Conservation (phyloP, 2,113 vertebrate genomes). For the Ceyx cyanopectus region DNA sequence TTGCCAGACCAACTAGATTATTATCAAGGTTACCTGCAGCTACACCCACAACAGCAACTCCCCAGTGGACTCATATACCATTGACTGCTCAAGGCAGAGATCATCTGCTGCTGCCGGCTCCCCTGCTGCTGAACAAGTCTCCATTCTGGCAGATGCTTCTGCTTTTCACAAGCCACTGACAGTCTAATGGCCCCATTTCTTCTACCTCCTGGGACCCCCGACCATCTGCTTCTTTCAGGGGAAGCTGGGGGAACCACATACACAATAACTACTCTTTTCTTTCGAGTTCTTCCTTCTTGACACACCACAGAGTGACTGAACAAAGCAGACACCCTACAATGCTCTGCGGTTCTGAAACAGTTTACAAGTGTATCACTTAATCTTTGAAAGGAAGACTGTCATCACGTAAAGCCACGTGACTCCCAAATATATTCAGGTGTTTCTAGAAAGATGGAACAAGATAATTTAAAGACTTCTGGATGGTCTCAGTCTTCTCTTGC, state of each 20-base stretch:
- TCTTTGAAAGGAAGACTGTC: not conserved
- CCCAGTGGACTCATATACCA: not conserved
- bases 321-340: not conserved
- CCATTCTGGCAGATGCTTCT: slow-evolving; percentile 51
- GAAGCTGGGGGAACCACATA: slow-evolving; percentile 21
- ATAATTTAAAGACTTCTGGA: not conserved
- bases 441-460: not conserved
- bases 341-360: not conserved
- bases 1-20: not conserved
- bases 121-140: slow-evolving; percentile 49
- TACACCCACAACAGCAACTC: not conserved
- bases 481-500: not conserved
- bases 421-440: not conserved
- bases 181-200: slow-evolving; percentile 50
- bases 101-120: slow-evolving; percentile 43
- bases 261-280: not conserved
- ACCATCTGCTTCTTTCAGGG: slow-evolving; percentile 59
- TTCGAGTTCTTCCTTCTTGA: not conserved
- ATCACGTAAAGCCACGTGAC: not conserved
- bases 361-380: not conserved
- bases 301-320: not conserved
- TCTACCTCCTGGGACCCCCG: slow-evolving; percentile 42
- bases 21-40: not conserved
- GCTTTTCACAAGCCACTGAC: slow-evolving; percentile 51
- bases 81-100: slow-evolving; percentile 38